These are phyloP conservation scores for Tenualosa ilisha DNA, from an alignment of 2,797 vertebrate species.

Conservation along the genomic window DNA sequence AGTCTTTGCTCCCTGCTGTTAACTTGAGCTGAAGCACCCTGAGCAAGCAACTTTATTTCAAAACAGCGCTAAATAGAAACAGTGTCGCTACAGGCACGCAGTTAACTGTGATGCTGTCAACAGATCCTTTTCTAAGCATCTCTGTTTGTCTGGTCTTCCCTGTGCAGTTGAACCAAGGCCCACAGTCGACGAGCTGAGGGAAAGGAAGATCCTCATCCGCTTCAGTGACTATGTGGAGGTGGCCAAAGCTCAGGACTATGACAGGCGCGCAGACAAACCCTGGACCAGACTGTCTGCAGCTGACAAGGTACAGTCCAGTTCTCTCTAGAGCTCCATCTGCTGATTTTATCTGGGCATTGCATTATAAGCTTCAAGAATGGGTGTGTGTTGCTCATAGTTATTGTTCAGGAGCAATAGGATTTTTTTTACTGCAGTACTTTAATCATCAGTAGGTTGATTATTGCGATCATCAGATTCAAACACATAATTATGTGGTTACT, in stretches of 20 bases:
- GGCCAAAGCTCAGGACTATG: constrained; percentile 98
- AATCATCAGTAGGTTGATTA: too few species aligned
- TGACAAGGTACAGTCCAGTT: constrained; percentile 84
- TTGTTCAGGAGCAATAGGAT: not conserved
- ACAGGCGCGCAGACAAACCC: constrained; percentile 94
- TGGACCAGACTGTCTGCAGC: constrained; percentile 96
- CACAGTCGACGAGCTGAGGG: constrained; percentile 93
- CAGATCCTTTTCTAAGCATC: not conserved
- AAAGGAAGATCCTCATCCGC: constrained; percentile 96
- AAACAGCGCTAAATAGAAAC: not conserved
- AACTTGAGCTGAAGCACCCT: not conserved
- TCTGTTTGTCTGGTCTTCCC: constrained; percentile 30
- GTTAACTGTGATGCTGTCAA: not conserved
- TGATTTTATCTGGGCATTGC: not conserved
- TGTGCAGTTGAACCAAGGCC: constrained; percentile 94
- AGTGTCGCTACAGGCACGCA: not conserved
- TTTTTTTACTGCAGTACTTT: too few species aligned
- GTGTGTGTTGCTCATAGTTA: not conserved
- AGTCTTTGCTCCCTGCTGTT: not conserved
- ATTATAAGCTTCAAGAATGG: not conserved
- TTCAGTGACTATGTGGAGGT: constrained; percentile 99
- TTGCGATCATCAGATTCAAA: too few species aligned
- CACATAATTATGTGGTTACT: too few species aligned
- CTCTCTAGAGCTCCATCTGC: not conserved
- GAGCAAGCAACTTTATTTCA: not conserved